Base-by-base conservation (phyloP, 2,888 invertebrate genomes). In the Acronicta psi region DNA sequence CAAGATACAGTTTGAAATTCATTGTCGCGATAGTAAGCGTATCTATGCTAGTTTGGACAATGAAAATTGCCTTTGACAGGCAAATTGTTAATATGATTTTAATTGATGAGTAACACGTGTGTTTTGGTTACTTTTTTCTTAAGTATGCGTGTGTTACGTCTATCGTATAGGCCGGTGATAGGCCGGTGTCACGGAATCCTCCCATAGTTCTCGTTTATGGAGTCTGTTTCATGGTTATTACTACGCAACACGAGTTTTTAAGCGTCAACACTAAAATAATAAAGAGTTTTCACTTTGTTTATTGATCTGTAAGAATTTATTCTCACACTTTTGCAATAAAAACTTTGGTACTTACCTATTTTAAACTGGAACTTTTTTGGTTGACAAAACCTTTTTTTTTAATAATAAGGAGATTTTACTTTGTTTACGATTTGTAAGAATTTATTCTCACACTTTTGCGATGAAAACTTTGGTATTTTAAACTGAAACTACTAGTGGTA, bases 31-130 rank as follows among this genome's bases (percentile, higher is more conserved):
- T 29, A 20, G 17, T 47, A 8, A 5, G 36, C 51, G 58, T 56
- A 61, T 51, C 61, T 75, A 63, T 67, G 56, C 71, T 77, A 79
- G 81, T 77, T 75, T 66, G 47, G 68, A 75, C 75, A 79, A 80
- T 79, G 79, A 72, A 80, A 80, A 87, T 85, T 84, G 81, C 61
- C 79, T 79, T 74, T 84, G 87, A 87, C 86, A 81, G 82, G 63
- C 61, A 77, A 84, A 84, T 82, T 75, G 84, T 87, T 91, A 86
- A 91, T 91, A 83, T 80, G 85, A 76, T 87, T 91, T 85, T 90
- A 91, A 91, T 91, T 90, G 85, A 84, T 82, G 80, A 75, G 64
- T 67, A 80, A 79, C 87, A 82, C 83, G 83, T 83, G 87, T 73
- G 57, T 63, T 36, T 59, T 68, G 58, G 55, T 53, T 62, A 53